Base-by-base conservation (phyloP, 2,113 vertebrate species). In the Isurus oxyrinchus region DNA sequence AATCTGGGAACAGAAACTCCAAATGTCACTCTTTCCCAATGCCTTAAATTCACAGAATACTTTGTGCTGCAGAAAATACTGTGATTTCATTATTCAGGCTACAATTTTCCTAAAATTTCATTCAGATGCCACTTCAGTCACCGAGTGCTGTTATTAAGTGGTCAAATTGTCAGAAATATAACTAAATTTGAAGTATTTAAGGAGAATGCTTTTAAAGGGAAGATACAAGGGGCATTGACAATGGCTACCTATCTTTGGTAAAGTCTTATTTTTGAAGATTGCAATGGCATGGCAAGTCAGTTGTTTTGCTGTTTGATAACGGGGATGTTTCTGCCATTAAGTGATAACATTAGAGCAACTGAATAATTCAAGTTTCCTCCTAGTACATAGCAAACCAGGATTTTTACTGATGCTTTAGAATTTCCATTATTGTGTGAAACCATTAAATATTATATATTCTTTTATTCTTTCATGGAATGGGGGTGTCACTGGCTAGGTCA, bases 1-100 rank as follows among this genome's bases (percentile, higher is more conserved):
- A 76, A 99, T 98, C 99, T 98, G 98, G 96, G 96, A 0, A 40
- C 13, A 63, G 97, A 97, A 8, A 84, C 5, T 59, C 27, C 3
- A 44, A 55, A 57, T 14, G 31, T 31, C 53, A 91, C 14, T 59
- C 14, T 25, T 59, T 53, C 87, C 59, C 11, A 61, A 16, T 31
- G 53, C 2, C 27, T 25, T 19, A 87, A 87, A 53, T 27, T 53
- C 6, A 53, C 23, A 27, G 7, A 76, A 76, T 76, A 76, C 27
- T 72, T 72, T 31, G 31, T 27, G 49, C 40, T 5, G 49, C 81
- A 81, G n/a, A 40, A 44, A 81, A 40, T 81, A 40, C 40, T 84
- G 40, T 40, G 23, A 49, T 4, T 7, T 84, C 40, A 81, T n/a
- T 40, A 84, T 35, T 35, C 72, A 76, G 27, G 31, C 31, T 1